phyloP scores from a whole-genome alignment of 2,797 vertebrate genomes.

The Cyprinodon diabolis region DNA sequence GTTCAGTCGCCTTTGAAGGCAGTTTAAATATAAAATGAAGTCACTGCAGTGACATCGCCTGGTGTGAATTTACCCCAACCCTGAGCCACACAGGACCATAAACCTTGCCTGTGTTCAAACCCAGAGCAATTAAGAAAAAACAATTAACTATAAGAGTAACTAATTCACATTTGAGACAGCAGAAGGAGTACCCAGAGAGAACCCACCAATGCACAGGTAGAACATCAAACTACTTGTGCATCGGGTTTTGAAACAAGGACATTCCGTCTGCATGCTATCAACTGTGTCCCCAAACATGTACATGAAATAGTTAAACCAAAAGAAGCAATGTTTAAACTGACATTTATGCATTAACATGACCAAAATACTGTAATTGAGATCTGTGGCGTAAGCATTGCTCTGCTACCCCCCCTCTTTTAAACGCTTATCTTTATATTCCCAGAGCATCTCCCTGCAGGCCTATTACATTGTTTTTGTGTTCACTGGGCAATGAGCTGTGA shows the following conservation, averaged over 20 bases:
- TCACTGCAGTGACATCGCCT: too few relatives aligned
- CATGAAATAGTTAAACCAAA: background rate
- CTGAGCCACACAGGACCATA: too few relatives aligned
- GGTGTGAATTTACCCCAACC: too few relatives aligned
- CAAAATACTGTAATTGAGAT: background rate
- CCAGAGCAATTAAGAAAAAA: too few relatives aligned
- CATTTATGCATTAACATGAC: background rate
- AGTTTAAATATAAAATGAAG: too few relatives aligned
- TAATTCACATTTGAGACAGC: background rate
- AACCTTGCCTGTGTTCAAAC: too few relatives aligned
- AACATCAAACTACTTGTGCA: background rate
- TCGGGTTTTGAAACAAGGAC: background rate
- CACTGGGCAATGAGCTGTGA: constrained; percentile 22
- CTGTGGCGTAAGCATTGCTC: background rate
- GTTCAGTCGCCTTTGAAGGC: too few relatives aligned
- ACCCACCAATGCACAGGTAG: background rate
- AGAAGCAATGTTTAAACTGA: background rate
- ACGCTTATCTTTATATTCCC: background rate
- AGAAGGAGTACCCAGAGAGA: background rate
- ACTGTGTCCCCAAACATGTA: background rate
- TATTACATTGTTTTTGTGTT: constrained; percentile 5
- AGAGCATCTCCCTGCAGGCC: background rate
- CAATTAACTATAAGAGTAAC: background rate
- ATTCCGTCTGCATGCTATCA: background rate
- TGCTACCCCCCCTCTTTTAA: too few relatives aligned